Evolutionary conservation across 1,140 invertebrate genomes (phyloP), one percentile per base, ranked within the genome.

Genomic region (Drosophila pectinifera): DNA sequence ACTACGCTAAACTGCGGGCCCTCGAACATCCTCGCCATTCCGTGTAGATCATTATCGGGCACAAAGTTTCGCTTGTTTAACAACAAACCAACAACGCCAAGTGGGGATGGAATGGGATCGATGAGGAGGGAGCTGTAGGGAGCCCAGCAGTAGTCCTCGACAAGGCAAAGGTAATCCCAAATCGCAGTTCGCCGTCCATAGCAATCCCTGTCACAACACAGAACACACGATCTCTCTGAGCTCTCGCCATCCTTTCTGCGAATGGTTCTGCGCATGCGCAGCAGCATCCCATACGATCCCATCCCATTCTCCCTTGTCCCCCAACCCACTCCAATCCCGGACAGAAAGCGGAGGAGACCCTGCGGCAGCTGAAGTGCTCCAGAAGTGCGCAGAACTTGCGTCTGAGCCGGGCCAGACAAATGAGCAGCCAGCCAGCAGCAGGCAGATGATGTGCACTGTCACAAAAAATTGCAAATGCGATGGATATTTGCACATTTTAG

Each of bases 21-120:
- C 49, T 73, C 58, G 28, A 43, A 49, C 63, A 41, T 51, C 55
- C 59, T 55, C 26, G 64, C 64, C 42, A 65, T 68, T 48, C 64
- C 56, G 81, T 86, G 83, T 88, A 83, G 83, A 88, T 88, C 70
- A 83, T 88, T 88, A 88, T 88, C 83, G 79, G 63, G 83, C 83
- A 89, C 84, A 88, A 83, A 68, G 83, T 76, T 88, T 88, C 79
- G 83, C 83, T 88, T 88, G 83, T 88, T 88, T 88, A 88, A 88
- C 84, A 88, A 88, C 83, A 82, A 69, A 69, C 84, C 70, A 88
- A 89, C 84, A 88, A 89, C 67, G 75, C 79, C 72, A 83, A 57
- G 56, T 49, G 48, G 54, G 24, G 26, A 26, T 26, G 26, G 51
- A 34, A 49, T 20, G 80, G 74, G 64, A 72, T 62, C 59, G 41